phyloP scores from a whole-genome alignment of 2,888 invertebrate genomes.

The Ichneumoninae sp. region DNA sequence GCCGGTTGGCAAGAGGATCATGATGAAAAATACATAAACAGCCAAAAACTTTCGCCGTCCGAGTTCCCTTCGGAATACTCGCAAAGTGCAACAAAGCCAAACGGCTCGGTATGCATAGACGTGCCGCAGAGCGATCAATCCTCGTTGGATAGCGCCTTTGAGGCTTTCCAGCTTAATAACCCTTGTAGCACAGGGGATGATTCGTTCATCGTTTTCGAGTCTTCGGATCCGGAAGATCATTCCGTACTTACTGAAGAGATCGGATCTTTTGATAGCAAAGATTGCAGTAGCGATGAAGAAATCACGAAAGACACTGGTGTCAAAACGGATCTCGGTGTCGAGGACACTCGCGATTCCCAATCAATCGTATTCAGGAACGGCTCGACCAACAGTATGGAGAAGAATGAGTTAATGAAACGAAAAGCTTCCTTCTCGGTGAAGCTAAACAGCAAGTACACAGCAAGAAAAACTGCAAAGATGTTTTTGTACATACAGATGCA shows the following conservation, averaged over 20 bases:
- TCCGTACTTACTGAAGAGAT: slow-evolving; percentile 74
- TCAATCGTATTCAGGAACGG: slow-evolving; percentile 57
- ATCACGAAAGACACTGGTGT: slow-evolving; percentile 2
- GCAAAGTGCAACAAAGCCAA: slow-evolving; percentile 71
- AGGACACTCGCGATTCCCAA: slow-evolving; percentile 41
- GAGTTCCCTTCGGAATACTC: slow-evolving; percentile 75
- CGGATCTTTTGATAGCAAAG: slow-evolving; percentile 14
- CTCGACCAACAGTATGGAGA: slow-evolving; percentile 15
- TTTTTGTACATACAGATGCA: slow-evolving; percentile 99
- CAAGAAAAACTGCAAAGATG: slow-evolving; percentile 84
- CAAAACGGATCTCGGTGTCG: not conserved
- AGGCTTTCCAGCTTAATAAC: slow-evolving; percentile 76
- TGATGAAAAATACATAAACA: slow-evolving; percentile 88
- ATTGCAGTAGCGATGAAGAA: slow-evolving; percentile 36
- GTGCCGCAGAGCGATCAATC: slow-evolving; percentile 75
- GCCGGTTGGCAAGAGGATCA: slow-evolving; percentile 93
- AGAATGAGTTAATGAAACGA: slow-evolving; percentile 49
- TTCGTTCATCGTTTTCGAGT: slow-evolving; percentile 85
- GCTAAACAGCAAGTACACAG: slow-evolving; percentile 53
- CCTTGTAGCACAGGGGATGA: slow-evolving; percentile 74
- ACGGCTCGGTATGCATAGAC: slow-evolving; percentile 76
- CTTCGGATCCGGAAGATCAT: slow-evolving; percentile 69
- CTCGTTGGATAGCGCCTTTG: slow-evolving; percentile 79
- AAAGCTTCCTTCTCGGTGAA: slow-evolving; percentile 70
- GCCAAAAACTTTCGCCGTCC: slow-evolving; percentile 73